A percentile compares a stretch with the other conserved stretches of the same genome.
Evolutionary conservation across 2,113 vertebrate species (phyloP).

Genomic region (Calyptomena viridis): DNA sequence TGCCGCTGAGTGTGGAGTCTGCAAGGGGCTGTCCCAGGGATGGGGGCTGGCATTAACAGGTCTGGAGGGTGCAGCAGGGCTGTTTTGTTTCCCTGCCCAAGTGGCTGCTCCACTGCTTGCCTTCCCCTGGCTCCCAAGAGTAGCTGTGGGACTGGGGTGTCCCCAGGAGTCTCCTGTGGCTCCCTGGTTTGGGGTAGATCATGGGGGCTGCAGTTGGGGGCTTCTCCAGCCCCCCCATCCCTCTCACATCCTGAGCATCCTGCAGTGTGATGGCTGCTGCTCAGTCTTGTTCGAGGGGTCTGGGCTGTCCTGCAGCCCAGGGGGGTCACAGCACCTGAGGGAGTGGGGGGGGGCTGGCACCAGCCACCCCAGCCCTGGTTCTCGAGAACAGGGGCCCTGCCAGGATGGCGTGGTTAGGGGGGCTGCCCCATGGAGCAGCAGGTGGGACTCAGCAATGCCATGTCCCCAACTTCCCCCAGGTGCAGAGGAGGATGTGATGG

Average conservation of each 20-base stretch:
- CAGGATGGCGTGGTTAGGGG: background rate
- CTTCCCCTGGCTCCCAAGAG: background rate
- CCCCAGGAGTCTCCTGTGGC: background rate
- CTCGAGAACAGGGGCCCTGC: background rate
- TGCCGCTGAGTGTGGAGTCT: background rate
- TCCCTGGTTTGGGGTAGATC: background rate
- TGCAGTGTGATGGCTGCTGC: accelerated
- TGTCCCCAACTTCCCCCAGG: accelerated
- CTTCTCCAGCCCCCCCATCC: background rate
- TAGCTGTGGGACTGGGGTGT: background rate
- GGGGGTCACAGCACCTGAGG: accelerated
- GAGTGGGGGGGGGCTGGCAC: background rate
- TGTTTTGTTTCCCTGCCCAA: background rate
- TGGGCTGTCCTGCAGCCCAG: accelerated
- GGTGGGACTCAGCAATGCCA: background rate
- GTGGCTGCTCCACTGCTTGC: background rate
- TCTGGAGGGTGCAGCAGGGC: background rate
- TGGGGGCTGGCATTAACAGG: background rate
- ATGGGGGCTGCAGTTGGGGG: background rate
- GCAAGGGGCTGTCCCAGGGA: background rate
- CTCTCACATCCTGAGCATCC: background rate
- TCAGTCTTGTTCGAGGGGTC: background rate
- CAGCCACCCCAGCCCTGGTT: background rate
- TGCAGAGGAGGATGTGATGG: background rate
- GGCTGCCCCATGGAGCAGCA: background rate